These are phyloP conservation scores for Cataglyphis altisquamis DNA, from an alignment of 2,888 invertebrate species.

Conservation along the genomic window DNA sequence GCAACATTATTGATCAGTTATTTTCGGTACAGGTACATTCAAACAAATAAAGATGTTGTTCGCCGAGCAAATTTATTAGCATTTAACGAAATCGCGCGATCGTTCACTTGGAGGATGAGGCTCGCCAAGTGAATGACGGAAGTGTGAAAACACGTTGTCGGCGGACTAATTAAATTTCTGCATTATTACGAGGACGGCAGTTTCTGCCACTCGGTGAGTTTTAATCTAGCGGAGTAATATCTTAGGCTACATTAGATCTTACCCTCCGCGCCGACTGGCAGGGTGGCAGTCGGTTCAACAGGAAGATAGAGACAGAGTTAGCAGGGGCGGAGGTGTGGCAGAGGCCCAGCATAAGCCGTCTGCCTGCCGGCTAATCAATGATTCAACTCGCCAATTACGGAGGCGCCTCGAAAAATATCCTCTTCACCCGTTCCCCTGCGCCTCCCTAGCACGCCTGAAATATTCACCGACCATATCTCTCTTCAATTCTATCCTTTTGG, in stretches of 20 bases:
- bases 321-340: constrained; percentile 62
- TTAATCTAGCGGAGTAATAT: constrained; percentile 82
- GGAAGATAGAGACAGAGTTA: constrained; percentile 61
- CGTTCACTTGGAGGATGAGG: not conserved
- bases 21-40: not conserved
- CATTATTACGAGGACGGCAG: constrained; percentile 73
- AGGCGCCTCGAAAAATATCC: constrained; percentile 83
- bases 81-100: constrained; percentile 45
- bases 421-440: constrained; percentile 46
- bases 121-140: constrained; percentile 44
- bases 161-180: constrained; percentile 78
- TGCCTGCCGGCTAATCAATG: constrained; percentile 83
- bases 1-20: not conserved
- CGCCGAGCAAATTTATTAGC: constrained; percentile 21
- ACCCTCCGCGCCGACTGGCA: constrained; percentile 61
- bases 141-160: constrained; percentile 71
- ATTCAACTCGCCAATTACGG: constrained; percentile 84
- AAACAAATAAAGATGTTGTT: not conserved
- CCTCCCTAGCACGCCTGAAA: constrained; percentile 65
- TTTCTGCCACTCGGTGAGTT: constrained; percentile 77
- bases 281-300: constrained; percentile 57
- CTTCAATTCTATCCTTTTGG: constrained; percentile 70
- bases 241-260: constrained; percentile 81
- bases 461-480: constrained; percentile 69
- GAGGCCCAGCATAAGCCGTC: constrained; percentile 75